Evolutionary conservation across 2,113 vertebrate genomes (phyloP), one percentile per base, ranked within the genome.

Genomic region (Chunga burmeisteri): DNA sequence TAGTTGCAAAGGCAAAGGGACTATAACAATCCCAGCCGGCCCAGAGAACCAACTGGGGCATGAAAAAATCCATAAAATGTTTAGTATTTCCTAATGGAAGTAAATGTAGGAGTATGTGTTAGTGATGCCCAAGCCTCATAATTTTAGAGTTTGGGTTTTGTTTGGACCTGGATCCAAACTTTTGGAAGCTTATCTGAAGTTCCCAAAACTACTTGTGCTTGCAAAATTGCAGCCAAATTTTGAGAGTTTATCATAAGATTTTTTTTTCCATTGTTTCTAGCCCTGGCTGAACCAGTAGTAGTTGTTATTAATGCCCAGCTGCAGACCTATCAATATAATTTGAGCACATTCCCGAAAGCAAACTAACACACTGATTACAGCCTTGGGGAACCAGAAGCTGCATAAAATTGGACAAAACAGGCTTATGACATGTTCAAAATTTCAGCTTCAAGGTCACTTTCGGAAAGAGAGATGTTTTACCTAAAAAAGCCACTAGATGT

Each of bases 61-160:
- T 94, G 77, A 26, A 38, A 90, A 96, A 97, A 86, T 95, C 91
- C 59, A 82, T 95, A 87, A 91, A 93, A 97, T 93, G 44, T 50
- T 95, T 82, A 88, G 71, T n/a, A 91, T 90, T 94, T 95, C 70
- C 86, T 62, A 79, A 25, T 80, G 23, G 70, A 85, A 89, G 49
- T 36, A 91, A 94, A 85, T 89, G 78, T 21, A 81, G 58, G 44
- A 81, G 22, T 59, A 38, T 14, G 26, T 52, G 72, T 32, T 80
- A 79, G 67, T 68, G 75, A 80, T 85, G 81, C 56, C 89, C 7
- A 14, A 91, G 40, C 38, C 46, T 75, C 77, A 58, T 61, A 80
- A 80, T 90, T 95, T 89, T 53, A 80, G 40, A 61, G 13, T 61
- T 77, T 19, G 67, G 49, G 62, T 87, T 97, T 97, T 95, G 58